Base-by-base conservation (phyloP, 2,888 invertebrate genomes). In the Herminia tarsipennalis region DNA sequence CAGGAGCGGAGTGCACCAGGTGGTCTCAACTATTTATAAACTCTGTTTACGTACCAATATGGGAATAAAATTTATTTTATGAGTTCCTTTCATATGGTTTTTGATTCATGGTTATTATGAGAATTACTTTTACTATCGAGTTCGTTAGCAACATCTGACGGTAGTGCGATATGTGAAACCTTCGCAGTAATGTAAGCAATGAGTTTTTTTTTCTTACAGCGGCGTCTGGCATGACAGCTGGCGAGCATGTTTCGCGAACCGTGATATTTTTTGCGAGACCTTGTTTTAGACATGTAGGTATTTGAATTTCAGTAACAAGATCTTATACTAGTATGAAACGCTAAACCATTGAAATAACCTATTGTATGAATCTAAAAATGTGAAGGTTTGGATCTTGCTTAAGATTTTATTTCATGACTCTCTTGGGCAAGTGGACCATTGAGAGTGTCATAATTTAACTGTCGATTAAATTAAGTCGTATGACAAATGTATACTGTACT, bases 21-120 rank as follows among this genome's bases (percentile, higher is more conserved):
- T 90, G 90, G 88, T 75, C 83, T 75, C 47, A 69, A 71, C 76
- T 89, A 89, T 89, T 87, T 88, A 81, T 78, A 83, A 76, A 79
- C 71, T 69, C 76, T 82, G 82, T 85, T 83, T 86, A 83, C 78
- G 77, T 67, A 82, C 80, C 66, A 80, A 81, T 86, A 83, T 75
- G 76, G 76, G 76, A 78, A 81, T 82, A 78, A 81, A 85, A 84
- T 76, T 77, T 78, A 79, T 85, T 88, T 88, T 88, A 89, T 77
- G 78, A 69, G 78, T 77, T 76, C 76, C 78, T 82, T 88, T 87
- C 80, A 82, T 74, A 76, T 64, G 56, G 56, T 75, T 78, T 85
- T 78, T 84, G 83, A 88, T 86, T 85, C 78, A 87, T 83, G 63
- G 69, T 63, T 52, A n/a, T n/a, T n/a, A 63, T 54, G 55, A 68